phyloP scores from a whole-genome alignment of 2,888 invertebrate species.

The Cheilosia vernalis region DNA sequence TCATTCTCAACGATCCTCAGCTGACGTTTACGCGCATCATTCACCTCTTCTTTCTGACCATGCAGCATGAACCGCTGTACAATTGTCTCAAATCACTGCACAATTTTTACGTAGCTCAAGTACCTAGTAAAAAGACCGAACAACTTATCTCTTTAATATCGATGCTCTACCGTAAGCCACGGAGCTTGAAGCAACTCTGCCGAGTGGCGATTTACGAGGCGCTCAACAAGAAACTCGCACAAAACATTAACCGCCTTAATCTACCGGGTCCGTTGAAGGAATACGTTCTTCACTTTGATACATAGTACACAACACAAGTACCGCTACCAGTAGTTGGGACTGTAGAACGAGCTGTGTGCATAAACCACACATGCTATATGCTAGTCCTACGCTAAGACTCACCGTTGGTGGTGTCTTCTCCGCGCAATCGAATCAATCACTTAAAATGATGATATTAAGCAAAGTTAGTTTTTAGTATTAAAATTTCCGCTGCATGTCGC shows the following conservation, averaged over 20 bases:
- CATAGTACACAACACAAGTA: constrained; percentile 78
- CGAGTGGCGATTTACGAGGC: constrained; percentile 88
- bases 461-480: constrained; percentile 34
- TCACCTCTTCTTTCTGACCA: constrained; percentile 86
- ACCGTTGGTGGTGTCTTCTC: not conserved
- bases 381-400: constrained; percentile 22
- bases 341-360: constrained; percentile 31
- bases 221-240: constrained; percentile 86
- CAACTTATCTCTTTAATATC: constrained; percentile 87
- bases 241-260: constrained; percentile 87
- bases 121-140: constrained; percentile 86
- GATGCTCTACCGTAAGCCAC: constrained; percentile 87
- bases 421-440: constrained; percentile 58
- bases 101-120: constrained; percentile 87
- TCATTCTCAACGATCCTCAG: constrained; percentile 86
- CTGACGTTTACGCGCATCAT: constrained; percentile 87
- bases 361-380: not conserved
- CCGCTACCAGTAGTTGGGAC: constrained; percentile 1
- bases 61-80: constrained; percentile 88
- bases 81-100: constrained; percentile 88
- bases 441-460: constrained; percentile 61
- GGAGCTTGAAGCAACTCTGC: constrained; percentile 89
- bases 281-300: constrained; percentile 88
- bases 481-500: constrained; percentile 39
- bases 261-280: constrained; percentile 88